These are phyloP conservation scores for Potamilus streckersoni DNA, from an alignment of 1,140 invertebrate species.

Conservation along the genomic window DNA sequence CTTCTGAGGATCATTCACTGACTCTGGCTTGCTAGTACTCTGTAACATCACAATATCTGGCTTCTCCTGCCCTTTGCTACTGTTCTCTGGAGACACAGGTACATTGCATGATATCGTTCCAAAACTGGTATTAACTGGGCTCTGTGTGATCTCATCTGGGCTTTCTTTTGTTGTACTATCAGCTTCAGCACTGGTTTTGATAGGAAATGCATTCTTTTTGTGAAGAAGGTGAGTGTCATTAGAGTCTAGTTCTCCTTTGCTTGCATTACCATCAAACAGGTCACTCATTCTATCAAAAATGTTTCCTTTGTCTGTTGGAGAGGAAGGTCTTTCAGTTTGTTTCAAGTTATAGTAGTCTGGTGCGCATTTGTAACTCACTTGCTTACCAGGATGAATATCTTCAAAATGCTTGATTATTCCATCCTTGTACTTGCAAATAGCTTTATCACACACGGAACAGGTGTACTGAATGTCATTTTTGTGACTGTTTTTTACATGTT, in stretches of 20 bases:
- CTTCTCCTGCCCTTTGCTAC: too few species aligned
- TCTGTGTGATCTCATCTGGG: too few species aligned
- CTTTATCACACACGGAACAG: constrained; percentile 53
- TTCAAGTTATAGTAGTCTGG: constrained; percentile 50
- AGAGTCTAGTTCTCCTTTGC: background rate
- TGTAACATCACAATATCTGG: too few species aligned
- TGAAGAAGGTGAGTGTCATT: background rate
- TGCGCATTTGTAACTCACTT: constrained; percentile 46
- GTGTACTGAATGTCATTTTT: constrained; percentile 43
- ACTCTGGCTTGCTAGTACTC: too few species aligned
- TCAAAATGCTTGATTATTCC: constrained; percentile 47
- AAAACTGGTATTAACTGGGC: too few species aligned
- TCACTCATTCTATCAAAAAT: constrained; percentile 49
- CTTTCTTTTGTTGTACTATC: constrained; percentile 44
- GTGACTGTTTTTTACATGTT: constrained; percentile 44
- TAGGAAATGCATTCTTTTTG: constrained; percentile 9
- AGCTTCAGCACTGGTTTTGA: constrained; percentile 47
- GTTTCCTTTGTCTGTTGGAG: constrained; percentile 30
- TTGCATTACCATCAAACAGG: constrained; percentile 24
- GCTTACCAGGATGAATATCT: constrained; percentile 46
- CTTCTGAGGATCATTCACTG: too few species aligned
- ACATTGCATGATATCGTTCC: too few species aligned
- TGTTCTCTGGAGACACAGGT: too few species aligned
- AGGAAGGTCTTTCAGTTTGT: constrained; percentile 16
- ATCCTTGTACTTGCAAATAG: constrained; percentile 39